Base-by-base conservation (phyloP, 2,113 vertebrate species). In the Acinonyx jubatus region DNA sequence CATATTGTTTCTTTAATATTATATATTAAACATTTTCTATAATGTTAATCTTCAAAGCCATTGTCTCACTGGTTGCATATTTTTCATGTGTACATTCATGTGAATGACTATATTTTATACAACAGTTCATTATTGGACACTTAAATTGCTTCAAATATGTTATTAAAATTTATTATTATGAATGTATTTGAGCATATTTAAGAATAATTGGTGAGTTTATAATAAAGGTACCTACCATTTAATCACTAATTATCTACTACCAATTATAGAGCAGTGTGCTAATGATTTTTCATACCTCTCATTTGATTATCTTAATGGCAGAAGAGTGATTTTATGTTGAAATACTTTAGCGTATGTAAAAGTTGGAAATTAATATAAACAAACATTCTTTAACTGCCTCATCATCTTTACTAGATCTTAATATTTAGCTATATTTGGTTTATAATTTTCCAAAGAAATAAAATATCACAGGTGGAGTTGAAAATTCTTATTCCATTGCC, bases 281-380 rank as follows among this genome's bases (percentile, higher is more conserved):
- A 79, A 79, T 96, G 45, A 91, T 48, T 78, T 90, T 92, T 94
- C 45, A n/a, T 73, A 38, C 14, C 89, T 82, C n/a, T 98, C 80
- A 79, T 83, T 87, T 78, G 61, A 83, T 95, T 23, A 68, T 41
- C 31, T 89, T 82, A 94, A 79, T 21, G 74, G 29, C 41, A 96
- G 41, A 86, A 86, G n/a, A 52, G 5, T 94, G 65, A 68, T 91
- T 55, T 65, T 76, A 84, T 79, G 33, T 68, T 91, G 55, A 27
- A 73, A 61, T 83, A 57, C 25, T 33, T 93, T 23, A 76, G 45
- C 76, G 88, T 33, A 73, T 38, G 63, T 38, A 31, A 69, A 80
- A 82, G 23, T 11, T n/a, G 27, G 11, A 71, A 74, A 81, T 68
- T 55, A n/a, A 33, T 79, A 89, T 68, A 63, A 66, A 50, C 50